These are phyloP conservation scores for Cerceris ruficornis DNA, from an alignment of 2,888 invertebrate species.

Conservation along the genomic window DNA sequence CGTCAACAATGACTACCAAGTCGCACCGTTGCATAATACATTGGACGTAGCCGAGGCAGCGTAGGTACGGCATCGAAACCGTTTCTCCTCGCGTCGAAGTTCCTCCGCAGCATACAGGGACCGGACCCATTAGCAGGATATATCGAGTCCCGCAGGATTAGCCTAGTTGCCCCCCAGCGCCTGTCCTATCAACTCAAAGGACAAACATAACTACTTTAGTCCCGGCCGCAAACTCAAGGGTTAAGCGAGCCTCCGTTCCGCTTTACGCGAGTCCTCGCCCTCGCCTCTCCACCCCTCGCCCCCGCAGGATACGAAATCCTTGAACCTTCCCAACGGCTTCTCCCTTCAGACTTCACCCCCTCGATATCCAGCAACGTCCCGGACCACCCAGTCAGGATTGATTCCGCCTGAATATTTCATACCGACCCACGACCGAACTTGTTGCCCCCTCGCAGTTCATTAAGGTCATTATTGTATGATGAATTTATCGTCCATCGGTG, in stretches of 20 bases:
- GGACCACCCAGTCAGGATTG: conserved; percentile 75
- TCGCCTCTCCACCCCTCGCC: conserved; percentile 22
- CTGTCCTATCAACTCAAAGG: conserved; percentile 79
- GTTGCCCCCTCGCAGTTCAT: conserved; percentile 72
- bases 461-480: conserved; percentile 77
- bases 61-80: conserved; percentile 39
- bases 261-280: conserved; percentile 68
- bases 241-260: conserved; percentile 79
- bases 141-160: conserved; percentile 78
- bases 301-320: conserved; percentile 63
- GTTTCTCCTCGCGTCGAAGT: conserved; percentile 61
- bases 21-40: conserved; percentile 63
- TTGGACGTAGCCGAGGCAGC: conserved; percentile 36
- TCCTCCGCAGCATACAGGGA: conserved; percentile 57
- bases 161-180: conserved; percentile 73
- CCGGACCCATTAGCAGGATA: conserved; percentile 76
- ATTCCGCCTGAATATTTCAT: conserved; percentile 81
- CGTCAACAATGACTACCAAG: conserved; percentile 61
- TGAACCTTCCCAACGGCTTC: conserved; percentile 46
- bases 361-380: conserved; percentile 53
- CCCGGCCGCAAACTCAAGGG: conserved; percentile 81
- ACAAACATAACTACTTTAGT: conserved; percentile 82
- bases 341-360: conserved; percentile 40
- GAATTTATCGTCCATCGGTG: conserved; percentile 68
- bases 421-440: conserved; percentile 71